phyloP scores from a whole-genome alignment of 2,113 vertebrate genomes.

The Tursiops truncatus region DNA sequence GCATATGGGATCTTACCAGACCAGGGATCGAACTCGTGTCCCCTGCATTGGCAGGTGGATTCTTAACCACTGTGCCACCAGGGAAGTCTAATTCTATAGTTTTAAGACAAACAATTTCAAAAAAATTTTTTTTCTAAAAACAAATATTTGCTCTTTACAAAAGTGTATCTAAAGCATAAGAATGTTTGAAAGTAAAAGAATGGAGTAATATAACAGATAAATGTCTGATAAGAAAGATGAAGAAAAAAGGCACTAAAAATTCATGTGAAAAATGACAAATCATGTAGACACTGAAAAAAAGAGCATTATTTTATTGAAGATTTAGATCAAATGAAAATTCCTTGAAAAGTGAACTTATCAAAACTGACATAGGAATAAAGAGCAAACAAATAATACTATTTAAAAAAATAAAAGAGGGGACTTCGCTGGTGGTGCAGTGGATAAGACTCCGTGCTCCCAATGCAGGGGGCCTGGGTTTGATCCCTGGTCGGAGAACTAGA shows the following conservation, averaged over 20 bases:
- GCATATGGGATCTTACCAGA: too few relatives aligned
- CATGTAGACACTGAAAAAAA: not conserved
- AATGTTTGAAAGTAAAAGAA: not conserved
- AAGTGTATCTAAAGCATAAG: not conserved
- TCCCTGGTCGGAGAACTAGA: too few relatives aligned
- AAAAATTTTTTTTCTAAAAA: not conserved
- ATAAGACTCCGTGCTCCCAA: too few relatives aligned
- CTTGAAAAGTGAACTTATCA: not conserved
- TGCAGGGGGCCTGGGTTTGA: too few relatives aligned
- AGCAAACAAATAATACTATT: not conserved
- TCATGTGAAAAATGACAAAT: not conserved
- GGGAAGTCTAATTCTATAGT: too few relatives aligned
- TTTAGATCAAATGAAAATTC: not conserved
- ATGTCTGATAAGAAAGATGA: not conserved
- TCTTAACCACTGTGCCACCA: too few relatives aligned
- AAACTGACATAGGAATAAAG: not conserved
- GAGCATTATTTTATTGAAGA: not conserved
- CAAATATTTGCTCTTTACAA: not conserved
- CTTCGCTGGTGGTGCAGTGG: too few relatives aligned
- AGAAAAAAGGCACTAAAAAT: not conserved
- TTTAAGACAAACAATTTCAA: too few relatives aligned
- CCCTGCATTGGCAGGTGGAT: too few relatives aligned
- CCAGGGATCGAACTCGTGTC: too few relatives aligned
- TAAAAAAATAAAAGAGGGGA: too few relatives aligned
- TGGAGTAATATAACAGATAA: not conserved